Evolutionary conservation across 2,888 invertebrate species (phyloP), one percentile per base, ranked within the genome.

Genomic region (Dasysyrphus albostriatus): DNA sequence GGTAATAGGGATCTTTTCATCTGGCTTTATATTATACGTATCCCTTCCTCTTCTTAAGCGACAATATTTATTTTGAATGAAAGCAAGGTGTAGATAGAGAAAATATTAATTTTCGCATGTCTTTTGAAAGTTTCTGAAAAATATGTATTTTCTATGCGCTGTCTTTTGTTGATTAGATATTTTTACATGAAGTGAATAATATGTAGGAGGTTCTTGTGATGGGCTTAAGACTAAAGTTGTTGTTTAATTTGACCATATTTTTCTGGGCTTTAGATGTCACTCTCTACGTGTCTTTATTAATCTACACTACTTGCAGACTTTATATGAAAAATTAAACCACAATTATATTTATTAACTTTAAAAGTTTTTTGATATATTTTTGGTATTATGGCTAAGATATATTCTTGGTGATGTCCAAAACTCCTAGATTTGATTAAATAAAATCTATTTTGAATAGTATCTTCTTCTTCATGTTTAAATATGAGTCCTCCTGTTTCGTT

Each of bases 61-160:
- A 59, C 37, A 61, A 69, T 81, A 58, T 56, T 76, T 76, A 29
- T 63, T 73, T 51, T 77, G 54, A 69, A 81, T 69, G 2, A 37
- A 16, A 16, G 32, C 16, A 34, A 58, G 16, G 16, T 19, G 9
- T 16, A 9, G 10, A 34, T 37, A 58, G 63, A 63, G 65, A 65
- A 74, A 58, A 74, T 78, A 82, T 82, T 82, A 65, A 74, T 78
- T 82, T 85, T 69, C 37, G 34, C 69, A 72, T 42, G 39, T 49
- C 29, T 37, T 51, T 56, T 19, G 29, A 42, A 29, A 51, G 24
- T 24, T 51, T 51, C 9, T 49, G 12, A 6, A n/a, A n/a, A n/a
- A 44, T 3, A 44, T 1, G 5, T 1, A 44, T 42, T 12, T 42
- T 12, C 1, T n/a, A 6, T 44, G 44, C 5, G 44, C 5, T 44